Conservation (phyloP, 1,140 invertebrate genomes). For the Hypsibius dujardini region DNA sequence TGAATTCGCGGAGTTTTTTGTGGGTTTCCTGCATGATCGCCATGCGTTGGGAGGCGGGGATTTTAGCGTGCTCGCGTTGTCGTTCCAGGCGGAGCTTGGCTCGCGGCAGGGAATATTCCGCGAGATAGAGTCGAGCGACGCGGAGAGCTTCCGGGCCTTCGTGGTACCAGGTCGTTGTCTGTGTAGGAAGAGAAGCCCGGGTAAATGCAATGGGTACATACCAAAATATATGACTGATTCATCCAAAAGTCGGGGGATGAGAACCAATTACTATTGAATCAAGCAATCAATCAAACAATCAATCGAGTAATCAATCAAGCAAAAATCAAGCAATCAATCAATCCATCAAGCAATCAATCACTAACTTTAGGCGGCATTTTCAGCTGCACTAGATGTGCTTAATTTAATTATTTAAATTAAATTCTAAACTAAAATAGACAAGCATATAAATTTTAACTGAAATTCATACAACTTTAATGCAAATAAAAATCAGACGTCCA, state of each 20-base stretch:
- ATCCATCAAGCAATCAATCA: too few relatives aligned
- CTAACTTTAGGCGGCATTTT: too few relatives aligned
- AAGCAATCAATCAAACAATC: too few relatives aligned
- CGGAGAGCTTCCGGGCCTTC: constrained; percentile 70
- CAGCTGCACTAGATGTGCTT: too few relatives aligned
- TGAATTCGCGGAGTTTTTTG: constrained; percentile 39
- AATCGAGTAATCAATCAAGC: too few relatives aligned
- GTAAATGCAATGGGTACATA: not conserved
- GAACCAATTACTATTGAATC: too few relatives aligned
- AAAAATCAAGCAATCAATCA: too few relatives aligned
- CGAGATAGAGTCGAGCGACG: constrained; percentile 65
- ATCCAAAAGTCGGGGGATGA: too few relatives aligned
- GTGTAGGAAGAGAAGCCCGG: not conserved
- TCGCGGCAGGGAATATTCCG: constrained; percentile 57
- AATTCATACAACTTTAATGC: too few relatives aligned
- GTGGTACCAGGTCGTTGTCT: constrained; percentile 81
- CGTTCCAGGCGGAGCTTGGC: constrained; percentile 52
- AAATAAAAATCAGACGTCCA: too few relatives aligned
- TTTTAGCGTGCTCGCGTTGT: constrained; percentile 39
- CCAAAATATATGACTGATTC: too few relatives aligned
- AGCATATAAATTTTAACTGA: not conserved
- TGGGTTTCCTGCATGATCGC: constrained; percentile 37
- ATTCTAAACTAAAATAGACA: constrained; percentile 16
- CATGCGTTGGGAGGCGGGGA: constrained; percentile 36
- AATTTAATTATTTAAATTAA: constrained; percentile 13